phyloP scores from a whole-genome alignment of 2,113 vertebrate genomes.

The Limnothrissa miodon region DNA sequence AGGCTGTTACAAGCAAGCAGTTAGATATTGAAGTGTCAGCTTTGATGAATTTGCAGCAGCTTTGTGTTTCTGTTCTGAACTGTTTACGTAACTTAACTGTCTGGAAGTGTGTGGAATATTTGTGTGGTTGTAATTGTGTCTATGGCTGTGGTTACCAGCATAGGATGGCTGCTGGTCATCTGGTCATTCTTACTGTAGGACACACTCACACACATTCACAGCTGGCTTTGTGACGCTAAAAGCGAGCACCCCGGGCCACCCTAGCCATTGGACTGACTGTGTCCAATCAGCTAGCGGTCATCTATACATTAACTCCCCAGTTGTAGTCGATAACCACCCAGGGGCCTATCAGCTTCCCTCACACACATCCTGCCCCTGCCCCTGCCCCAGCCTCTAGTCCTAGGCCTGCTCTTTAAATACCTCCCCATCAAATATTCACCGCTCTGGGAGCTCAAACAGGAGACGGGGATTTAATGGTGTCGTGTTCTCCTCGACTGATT shows the following conservation, averaged over 20 bases:
- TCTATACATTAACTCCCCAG: not conserved
- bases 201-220: not conserved
- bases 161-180: too few species aligned
- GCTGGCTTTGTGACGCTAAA: not conserved
- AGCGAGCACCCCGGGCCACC: not conserved
- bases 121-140: too few species aligned
- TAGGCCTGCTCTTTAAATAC: not conserved
- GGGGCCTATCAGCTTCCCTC: not conserved
- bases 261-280: not conserved
- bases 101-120: too few species aligned
- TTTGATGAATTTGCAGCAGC: not conserved
- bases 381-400: not conserved
- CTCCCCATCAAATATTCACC: constrained; percentile 10
- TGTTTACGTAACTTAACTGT: too few species aligned
- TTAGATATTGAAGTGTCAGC: not conserved
- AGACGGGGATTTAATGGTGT: not conserved
- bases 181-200: not conserved
- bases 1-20: not conserved
- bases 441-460: not conserved
- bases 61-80: too few species aligned
- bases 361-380: not conserved
- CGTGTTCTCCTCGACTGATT: not conserved
- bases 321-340: not conserved
- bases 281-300: too few species aligned
- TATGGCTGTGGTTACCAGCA: too few species aligned